phyloP scores from a whole-genome alignment of 2,797 vertebrate genomes.

The Adrianichthys oophorus region DNA sequence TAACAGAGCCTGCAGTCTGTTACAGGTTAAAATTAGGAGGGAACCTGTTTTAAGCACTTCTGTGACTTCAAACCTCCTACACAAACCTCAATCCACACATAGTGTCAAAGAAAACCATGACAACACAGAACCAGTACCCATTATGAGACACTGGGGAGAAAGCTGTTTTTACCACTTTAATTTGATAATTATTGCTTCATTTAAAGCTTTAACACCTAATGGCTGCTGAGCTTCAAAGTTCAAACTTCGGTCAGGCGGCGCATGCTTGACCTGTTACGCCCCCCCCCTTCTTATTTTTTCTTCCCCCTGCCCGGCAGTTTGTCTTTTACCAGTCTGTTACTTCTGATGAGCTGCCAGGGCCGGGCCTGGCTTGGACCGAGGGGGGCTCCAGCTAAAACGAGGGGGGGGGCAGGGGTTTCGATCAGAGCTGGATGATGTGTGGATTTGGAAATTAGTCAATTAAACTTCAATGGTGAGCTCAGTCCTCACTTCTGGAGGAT shows the following conservation, averaged over 20 bases:
- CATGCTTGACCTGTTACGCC: conserved; percentile 48
- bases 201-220: conserved; percentile 24
- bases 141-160: neutral
- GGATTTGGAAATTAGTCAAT: conserved; percentile 4
- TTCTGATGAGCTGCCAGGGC: conserved; percentile 62
- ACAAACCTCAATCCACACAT: neutral
- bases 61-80: neutral
- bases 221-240: conserved; percentile 41
- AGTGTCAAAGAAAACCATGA: neutral
- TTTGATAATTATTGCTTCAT: conserved; percentile 7
- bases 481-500: conserved; percentile 4
- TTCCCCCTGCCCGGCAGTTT: conserved; percentile 48
- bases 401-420: neutral
- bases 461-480: conserved; percentile 1
- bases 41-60: neutral
- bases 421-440: neutral
- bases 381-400: conserved; percentile 1
- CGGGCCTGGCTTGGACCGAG: conserved; percentile 17
- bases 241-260: conserved; percentile 59
- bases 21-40: neutral
- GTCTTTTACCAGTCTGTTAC: conserved; percentile 63
- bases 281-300: conserved; percentile 20
- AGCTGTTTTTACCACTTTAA: conserved; percentile 21
- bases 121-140: neutral
- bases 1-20: neutral